These are phyloP conservation scores for Oreochromis aureus DNA, from an alignment of 2,113 vertebrate genomes.

Conservation along the genomic window DNA sequence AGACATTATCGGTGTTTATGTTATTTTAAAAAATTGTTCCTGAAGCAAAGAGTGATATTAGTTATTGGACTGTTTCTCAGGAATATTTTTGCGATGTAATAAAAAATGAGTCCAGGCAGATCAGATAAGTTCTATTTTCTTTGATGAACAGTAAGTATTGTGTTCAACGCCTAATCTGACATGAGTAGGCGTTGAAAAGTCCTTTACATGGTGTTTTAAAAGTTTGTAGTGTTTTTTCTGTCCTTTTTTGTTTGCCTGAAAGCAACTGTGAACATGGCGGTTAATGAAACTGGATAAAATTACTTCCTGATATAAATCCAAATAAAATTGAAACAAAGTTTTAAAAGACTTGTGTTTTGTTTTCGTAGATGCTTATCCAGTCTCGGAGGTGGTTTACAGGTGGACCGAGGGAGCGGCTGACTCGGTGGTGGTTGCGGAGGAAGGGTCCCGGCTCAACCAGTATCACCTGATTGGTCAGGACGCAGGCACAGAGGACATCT, in stretches of 20 bases:
- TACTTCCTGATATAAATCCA: neutral
- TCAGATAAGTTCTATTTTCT: no score
- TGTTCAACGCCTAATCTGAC: neutral
- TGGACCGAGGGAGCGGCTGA: constrained; percentile 87
- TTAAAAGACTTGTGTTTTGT: neutral
- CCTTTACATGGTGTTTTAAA: neutral
- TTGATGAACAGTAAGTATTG: neutral
- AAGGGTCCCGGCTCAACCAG: constrained; percentile 93
- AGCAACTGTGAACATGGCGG: neutral
- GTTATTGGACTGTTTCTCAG: neutral
- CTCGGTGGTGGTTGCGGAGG: constrained; percentile 93
- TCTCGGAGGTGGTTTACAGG: constrained; percentile 91
- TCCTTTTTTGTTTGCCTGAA: neutral
- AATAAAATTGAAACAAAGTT: neutral
- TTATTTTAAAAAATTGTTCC: neutral
- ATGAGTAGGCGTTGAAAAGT: neutral
- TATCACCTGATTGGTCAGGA: constrained; percentile 93
- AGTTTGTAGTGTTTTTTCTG: neutral
- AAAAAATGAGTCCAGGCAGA: neutral
- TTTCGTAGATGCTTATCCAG: constrained; percentile 87
- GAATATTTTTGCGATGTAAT: neutral
- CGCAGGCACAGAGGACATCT: constrained; percentile 88
- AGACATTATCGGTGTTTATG: neutral
- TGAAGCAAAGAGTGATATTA: neutral
- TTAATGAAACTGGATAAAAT: neutral